Conservation (phyloP, 2,797 vertebrate species). For the Anguilla pacifica region DNA sequence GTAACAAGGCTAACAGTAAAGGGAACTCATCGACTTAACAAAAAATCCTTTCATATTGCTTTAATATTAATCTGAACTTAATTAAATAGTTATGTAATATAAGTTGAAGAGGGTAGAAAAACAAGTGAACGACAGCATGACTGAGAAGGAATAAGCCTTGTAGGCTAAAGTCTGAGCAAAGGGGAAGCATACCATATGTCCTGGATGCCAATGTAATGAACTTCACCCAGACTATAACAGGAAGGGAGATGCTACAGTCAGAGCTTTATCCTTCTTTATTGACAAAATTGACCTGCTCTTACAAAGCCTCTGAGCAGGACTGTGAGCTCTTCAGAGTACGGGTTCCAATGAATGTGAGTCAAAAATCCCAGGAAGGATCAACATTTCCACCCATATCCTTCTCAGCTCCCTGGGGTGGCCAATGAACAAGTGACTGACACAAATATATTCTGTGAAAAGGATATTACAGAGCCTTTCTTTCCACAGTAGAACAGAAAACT, state of each 20-base stretch:
- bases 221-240: conserved; percentile 7
- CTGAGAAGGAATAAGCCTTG: neutral
- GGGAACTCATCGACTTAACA: neutral
- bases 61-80: conserved; percentile 8
- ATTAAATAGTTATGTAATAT: neutral
- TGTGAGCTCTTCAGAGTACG: neutral
- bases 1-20: neutral
- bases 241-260: neutral
- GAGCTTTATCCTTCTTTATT: neutral
- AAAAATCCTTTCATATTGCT: conserved; percentile 13
- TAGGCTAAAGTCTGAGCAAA: neutral
- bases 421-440: neutral
- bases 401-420: conserved; percentile 1
- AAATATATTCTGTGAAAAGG: neutral
- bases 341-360: neutral
- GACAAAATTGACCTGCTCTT: neutral
- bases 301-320: neutral
- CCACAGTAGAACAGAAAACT: neutral
- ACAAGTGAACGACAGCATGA: neutral
- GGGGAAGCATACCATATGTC: neutral
- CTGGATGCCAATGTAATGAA: neutral
- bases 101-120: conserved; percentile 1
- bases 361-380: neutral
- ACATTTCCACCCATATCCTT: neutral
- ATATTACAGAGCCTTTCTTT: neutral